Percentiles rank a stretch among this genome's conserved stretches.
These are phyloP conservation scores for Lepus timidus DNA, from an alignment of 2,113 vertebrate genomes.

Conservation along the genomic window DNA sequence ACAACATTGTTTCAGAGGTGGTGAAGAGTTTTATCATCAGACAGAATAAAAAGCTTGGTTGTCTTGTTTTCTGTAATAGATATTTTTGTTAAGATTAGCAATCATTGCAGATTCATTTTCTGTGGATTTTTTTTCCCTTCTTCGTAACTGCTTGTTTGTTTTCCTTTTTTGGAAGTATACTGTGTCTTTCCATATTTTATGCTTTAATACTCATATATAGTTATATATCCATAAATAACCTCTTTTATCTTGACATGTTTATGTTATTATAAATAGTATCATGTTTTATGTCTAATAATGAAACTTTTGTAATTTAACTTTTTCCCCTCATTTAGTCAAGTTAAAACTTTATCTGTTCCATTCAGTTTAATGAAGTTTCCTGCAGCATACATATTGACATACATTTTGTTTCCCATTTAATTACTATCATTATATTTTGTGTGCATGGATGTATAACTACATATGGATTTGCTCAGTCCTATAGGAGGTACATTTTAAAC, in stretches of 20 bases:
- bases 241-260: not conserved
- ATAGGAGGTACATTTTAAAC: not conserved
- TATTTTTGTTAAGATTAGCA: not conserved
- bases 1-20: not conserved
- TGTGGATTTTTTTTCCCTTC: not conserved
- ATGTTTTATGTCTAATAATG: conserved; percentile 8
- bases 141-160: not conserved
- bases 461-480: not conserved
- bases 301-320: not conserved
- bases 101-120: not conserved
- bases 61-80: not conserved
- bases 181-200: not conserved
- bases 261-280: not conserved
- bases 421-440: not conserved
- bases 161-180: not conserved
- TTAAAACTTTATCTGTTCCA: not conserved
- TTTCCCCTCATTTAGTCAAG: not conserved
- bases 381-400: not conserved
- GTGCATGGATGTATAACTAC: not conserved
- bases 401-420: not conserved
- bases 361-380: not conserved
- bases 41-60: not conserved
- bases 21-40: too few species aligned
- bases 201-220: not conserved
- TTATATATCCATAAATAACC: not conserved